A percentile compares a stretch with the other conserved stretches of the same genome.
phyloP scores from a whole-genome alignment of 2,113 vertebrate genomes.

The Alces alces region DNA sequence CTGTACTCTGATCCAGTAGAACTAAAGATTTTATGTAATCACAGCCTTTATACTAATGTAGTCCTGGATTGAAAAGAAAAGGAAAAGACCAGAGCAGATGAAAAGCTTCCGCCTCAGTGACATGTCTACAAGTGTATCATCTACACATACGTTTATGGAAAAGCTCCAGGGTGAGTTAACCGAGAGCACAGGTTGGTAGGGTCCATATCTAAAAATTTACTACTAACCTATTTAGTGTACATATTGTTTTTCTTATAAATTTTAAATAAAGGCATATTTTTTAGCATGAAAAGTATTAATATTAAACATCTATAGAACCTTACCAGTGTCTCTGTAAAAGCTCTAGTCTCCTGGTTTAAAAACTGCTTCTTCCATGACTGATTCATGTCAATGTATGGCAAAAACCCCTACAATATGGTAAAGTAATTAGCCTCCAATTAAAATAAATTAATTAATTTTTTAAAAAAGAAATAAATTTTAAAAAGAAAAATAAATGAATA shows the following conservation, averaged over 20 bases:
- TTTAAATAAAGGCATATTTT: not conserved
- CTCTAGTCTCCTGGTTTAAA: not conserved
- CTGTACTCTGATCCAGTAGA: not conserved
- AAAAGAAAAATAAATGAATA: not conserved
- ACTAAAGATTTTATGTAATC: not conserved
- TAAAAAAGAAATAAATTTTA: rapidly evolving
- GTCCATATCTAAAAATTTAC: not conserved
- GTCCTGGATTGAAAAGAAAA: conserved; percentile 1
- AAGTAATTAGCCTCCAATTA: not conserved
- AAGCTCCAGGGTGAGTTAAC: not conserved
- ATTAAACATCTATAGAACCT: not conserved
- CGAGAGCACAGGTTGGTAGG: not conserved
- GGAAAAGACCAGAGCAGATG: not conserved
- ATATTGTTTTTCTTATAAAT: not conserved
- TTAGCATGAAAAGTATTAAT: conserved; percentile 17
- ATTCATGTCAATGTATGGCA: not conserved
- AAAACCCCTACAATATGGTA: not conserved
- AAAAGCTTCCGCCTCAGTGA: not conserved
- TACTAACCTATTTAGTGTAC: not conserved
- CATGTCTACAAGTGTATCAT: not conserved
- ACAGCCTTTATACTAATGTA: not conserved
- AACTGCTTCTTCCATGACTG: not conserved
- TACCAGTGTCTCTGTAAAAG: not conserved
- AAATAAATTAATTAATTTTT: not conserved
- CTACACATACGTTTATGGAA: not conserved